phyloP scores from a whole-genome alignment of 2,797 vertebrate genomes.

The Danio kyathit region DNA sequence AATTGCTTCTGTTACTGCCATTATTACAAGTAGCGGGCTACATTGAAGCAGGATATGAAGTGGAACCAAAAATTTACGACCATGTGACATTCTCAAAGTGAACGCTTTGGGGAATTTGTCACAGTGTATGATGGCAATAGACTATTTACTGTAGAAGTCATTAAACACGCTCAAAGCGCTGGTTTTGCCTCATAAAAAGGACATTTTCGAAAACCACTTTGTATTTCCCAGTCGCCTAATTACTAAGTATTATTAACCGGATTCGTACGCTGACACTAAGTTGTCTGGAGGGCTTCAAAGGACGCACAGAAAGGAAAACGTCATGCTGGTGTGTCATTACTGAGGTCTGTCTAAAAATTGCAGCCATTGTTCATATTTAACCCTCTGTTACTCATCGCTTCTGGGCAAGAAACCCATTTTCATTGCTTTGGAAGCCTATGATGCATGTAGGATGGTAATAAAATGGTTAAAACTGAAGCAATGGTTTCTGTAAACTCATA shows the following conservation, averaged over 20 bases:
- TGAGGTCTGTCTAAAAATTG: slow-evolving; percentile 3
- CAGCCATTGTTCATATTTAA: not conserved
- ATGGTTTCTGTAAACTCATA: too few relatives aligned
- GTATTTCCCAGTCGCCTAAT: slow-evolving; percentile 42
- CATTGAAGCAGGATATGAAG: slow-evolving; percentile 61
- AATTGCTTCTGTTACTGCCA: slow-evolving; percentile 64
- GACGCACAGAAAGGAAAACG: too few relatives aligned
- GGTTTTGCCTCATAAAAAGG: slow-evolving; percentile 16
- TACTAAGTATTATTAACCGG: slow-evolving; percentile 36
- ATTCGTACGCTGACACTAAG: slow-evolving; percentile 25
- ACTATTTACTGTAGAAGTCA: slow-evolving; percentile 31
- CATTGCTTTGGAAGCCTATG: not conserved
- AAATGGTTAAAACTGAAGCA: too few relatives aligned
- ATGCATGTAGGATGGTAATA: not conserved
- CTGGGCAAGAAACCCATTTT: not conserved
- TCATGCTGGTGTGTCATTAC: slow-evolving; percentile 1
- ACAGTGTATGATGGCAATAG: slow-evolving; percentile 6
- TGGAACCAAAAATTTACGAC: slow-evolving; percentile 65
- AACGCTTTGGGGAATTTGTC: slow-evolving; percentile 24
- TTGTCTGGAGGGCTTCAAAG: too few relatives aligned
- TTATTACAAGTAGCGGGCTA: slow-evolving; percentile 68
- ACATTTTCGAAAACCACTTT: slow-evolving; percentile 14
- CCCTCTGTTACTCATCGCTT: not conserved
- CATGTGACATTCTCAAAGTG: slow-evolving; percentile 28
- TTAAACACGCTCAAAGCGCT: slow-evolving; percentile 23